Percentiles rank a stretch among this genome's conserved stretches.
Evolutionary conservation across 2,888 invertebrate species (phyloP).

Genomic region (Helicoverpa assulta): DNA sequence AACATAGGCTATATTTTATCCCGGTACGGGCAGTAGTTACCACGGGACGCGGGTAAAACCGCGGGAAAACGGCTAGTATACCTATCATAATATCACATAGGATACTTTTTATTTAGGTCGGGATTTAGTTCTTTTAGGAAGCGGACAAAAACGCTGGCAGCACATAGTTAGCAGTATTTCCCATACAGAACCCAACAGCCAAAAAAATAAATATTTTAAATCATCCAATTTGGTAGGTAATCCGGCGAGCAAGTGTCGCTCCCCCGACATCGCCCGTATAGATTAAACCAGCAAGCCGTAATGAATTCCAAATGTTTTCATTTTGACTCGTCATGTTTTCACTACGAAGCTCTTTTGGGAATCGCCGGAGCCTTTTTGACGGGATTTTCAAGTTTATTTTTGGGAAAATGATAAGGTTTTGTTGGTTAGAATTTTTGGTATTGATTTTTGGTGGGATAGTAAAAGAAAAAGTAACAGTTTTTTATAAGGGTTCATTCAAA

Average conservation of each 20-base stretch:
- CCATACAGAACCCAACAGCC: constrained; percentile 49
- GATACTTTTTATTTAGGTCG: too few species aligned
- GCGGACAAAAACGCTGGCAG: too few species aligned
- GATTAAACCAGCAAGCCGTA: constrained; percentile 64
- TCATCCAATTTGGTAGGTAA: constrained; percentile 71
- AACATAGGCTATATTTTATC: too few species aligned
- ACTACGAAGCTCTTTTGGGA: constrained; percentile 33
- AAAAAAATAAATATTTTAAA: constrained; percentile 63
- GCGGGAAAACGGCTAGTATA: too few species aligned
- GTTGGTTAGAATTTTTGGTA: neutral
- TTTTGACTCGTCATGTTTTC: constrained; percentile 53
- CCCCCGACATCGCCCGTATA: constrained; percentile 62
- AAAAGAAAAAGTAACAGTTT: too few species aligned
- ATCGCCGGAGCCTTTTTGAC: constrained; percentile 23
- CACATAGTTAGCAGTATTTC: neutral
- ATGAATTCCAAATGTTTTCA: constrained; percentile 75
- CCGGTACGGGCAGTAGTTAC: too few species aligned
- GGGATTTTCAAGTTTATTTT: constrained; percentile 15
- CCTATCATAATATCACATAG: too few species aligned
- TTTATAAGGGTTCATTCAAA: too few species aligned
- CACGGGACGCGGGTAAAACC: too few species aligned
- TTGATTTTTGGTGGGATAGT: neutral
- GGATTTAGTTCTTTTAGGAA: too few species aligned
- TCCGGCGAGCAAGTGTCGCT: constrained; percentile 57
- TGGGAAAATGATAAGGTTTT: constrained; percentile 35